Base-by-base conservation (phyloP, 2,888 invertebrate species). In the Plebejus melissa region DNA sequence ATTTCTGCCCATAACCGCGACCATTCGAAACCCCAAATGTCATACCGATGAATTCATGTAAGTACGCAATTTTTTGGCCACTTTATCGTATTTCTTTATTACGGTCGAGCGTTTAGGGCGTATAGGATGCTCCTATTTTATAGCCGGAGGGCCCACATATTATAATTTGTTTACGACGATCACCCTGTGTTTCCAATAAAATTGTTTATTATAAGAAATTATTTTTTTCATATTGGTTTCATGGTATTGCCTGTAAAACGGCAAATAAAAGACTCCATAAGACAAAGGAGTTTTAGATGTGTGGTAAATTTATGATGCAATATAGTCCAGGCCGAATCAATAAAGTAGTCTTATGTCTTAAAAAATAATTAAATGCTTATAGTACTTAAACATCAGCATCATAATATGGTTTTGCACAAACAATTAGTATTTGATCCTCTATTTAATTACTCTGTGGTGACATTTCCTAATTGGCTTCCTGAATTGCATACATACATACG, bases 11-110 rank as follows among this genome's bases (percentile, higher is more conserved):
- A 88, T 89, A 90, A 88, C 88, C 86, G 87, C 86, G 90, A 85
- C 90, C 90, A 88, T 91, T 90, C 86, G 82, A 87, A 87, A 87
- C 88, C 90, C 87, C 90, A 86, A 92, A 93, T 91, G 93, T 91
- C 92, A 93, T 93, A 93, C 89, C 93, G 87, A 93, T 93, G 93
- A 92, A 93, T 93, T 93, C 93, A 93, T 92, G 92, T 86, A 85
- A 82, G 85, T 86, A 85, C 82, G 85, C 85, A 87, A 91, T 93
- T 93, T 90, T 93, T 93, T 89, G 86, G 85, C 82, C 89, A 85
- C 84, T 93, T 93, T 93, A 93, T 93, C 90, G 90, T 89, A 83
- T 86, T 90, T 90, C 91, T 91, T 92, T 93, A 93, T 92, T 91
- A 88, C 90, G 92, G 91, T 90, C 85, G 88, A 84, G 81, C 86